phyloP scores from a whole-genome alignment of 2,113 vertebrate species.

The Genyomyrus donnyi region DNA sequence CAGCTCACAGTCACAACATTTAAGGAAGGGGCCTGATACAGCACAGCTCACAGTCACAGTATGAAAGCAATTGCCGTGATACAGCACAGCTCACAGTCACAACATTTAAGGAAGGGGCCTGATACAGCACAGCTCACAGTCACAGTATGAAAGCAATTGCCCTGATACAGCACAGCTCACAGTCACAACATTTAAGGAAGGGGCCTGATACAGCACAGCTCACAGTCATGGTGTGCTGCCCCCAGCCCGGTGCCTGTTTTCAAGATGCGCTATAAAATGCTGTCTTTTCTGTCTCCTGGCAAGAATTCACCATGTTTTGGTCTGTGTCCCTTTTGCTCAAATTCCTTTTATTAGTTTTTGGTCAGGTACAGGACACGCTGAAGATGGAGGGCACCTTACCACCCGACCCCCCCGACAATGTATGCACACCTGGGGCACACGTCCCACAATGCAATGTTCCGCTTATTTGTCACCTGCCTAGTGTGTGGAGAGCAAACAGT shows the following conservation, averaged over 20 bases:
- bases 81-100: neutral
- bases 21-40: neutral
- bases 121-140: neutral
- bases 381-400: neutral
- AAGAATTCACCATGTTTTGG: neutral
- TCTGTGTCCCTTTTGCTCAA: neutral
- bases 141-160: too few species aligned
- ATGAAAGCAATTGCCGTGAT: neutral
- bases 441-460: neutral
- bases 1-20: neutral
- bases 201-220: neutral
- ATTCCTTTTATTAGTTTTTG: neutral
- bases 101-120: neutral
- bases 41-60: neutral
- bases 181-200: neutral
- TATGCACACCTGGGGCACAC: conserved; percentile 4
- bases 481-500: neutral
- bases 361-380: neutral
- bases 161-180: neutral
- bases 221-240: neutral
- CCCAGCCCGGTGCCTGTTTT: neutral
- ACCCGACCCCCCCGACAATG: neutral
- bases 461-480: neutral
- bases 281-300: neutral
- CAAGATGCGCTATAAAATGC: neutral